A percentile compares a stretch with the other conserved stretches of the same genome.
Evolutionary conservation across 2,797 vertebrate genomes (phyloP).

Genomic region (Tokudaia tokunoshimensis): DNA sequence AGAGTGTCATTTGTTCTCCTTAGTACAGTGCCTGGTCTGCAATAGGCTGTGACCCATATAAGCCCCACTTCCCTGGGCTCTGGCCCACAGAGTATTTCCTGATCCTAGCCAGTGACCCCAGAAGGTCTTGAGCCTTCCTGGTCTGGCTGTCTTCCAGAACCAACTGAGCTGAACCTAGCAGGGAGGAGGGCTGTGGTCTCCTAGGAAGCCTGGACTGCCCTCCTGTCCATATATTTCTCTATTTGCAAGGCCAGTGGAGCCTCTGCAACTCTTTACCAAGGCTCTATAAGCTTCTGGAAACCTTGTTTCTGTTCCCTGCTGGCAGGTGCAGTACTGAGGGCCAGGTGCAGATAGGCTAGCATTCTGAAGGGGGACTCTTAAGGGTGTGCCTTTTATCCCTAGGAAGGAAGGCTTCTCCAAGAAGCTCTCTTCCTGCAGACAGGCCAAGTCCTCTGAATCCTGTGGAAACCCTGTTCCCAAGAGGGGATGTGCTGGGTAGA

Average conservation of each 20-base stretch:
- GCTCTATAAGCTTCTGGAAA: not conserved
- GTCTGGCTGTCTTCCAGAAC: not conserved
- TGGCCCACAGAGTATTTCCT: not conserved
- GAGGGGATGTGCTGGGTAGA: not conserved
- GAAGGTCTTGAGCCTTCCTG: not conserved
- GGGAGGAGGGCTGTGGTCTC: not conserved
- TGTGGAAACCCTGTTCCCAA: not conserved
- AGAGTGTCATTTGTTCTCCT: not conserved
- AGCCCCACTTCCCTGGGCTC: not conserved
- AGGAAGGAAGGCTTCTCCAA: not conserved
- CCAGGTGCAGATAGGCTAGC: rapidly evolving
- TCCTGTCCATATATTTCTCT: not conserved
- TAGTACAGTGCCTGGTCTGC: not conserved
- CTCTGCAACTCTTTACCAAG: not conserved
- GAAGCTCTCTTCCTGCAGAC: not conserved
- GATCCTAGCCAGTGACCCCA: not conserved
- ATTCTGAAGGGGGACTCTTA: not conserved
- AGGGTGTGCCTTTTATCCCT: not conserved
- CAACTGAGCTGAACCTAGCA: not conserved
- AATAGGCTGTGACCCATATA: not conserved
- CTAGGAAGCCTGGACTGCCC: not conserved
- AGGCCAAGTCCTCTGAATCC: not conserved
- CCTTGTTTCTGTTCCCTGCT: not conserved
- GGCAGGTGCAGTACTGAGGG: not conserved
- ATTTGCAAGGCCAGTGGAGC: no score